phyloP scores from a whole-genome alignment of 1,140 invertebrate genomes.

The Drosophila santomea region DNA sequence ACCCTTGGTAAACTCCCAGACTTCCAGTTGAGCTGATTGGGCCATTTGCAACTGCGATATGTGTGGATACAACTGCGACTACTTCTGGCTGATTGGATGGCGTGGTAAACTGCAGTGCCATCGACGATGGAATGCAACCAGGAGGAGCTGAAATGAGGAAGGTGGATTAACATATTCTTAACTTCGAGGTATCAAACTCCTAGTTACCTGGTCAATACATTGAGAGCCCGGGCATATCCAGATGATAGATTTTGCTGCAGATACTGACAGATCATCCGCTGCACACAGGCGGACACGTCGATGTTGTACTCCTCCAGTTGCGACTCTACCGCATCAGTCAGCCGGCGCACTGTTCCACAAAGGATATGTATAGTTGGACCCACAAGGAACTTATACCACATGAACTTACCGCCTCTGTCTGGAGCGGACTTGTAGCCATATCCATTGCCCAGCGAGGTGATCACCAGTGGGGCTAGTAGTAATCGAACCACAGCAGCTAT shows the following conservation, averaged over 20 bases:
- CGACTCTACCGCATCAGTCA: constrained; percentile 53
- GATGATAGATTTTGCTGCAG: constrained; percentile 44
- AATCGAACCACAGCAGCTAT: constrained; percentile 68
- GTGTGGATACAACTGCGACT: constrained; percentile 32
- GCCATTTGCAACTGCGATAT: constrained; percentile 55
- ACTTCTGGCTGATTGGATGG: constrained; percentile 49
- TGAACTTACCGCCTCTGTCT: constrained; percentile 55
- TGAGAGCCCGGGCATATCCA: constrained; percentile 34
- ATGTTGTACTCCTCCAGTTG: constrained; percentile 70
- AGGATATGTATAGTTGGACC: not conserved
- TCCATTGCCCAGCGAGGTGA: constrained; percentile 44
- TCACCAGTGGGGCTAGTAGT: constrained; percentile 54
- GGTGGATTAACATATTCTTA: not conserved
- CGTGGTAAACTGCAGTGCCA: constrained; percentile 59
- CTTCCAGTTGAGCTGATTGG: constrained; percentile 1
- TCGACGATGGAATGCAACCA: constrained; percentile 49
- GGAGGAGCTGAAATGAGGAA: constrained; percentile 17
- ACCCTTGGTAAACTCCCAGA: constrained; percentile 28
- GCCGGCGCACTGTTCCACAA: constrained; percentile 44
- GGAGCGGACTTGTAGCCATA: constrained; percentile 46
- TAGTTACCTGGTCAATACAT: constrained; percentile 56
- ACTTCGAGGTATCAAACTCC: not conserved
- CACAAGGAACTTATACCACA: not conserved
- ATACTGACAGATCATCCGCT: constrained; percentile 68
- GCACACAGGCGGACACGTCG: constrained; percentile 61